Percentiles rank a stretch among this genome's conserved stretches.
phyloP scores from a whole-genome alignment of 2,113 vertebrate genomes.

The Connochaetes taurinus region DNA sequence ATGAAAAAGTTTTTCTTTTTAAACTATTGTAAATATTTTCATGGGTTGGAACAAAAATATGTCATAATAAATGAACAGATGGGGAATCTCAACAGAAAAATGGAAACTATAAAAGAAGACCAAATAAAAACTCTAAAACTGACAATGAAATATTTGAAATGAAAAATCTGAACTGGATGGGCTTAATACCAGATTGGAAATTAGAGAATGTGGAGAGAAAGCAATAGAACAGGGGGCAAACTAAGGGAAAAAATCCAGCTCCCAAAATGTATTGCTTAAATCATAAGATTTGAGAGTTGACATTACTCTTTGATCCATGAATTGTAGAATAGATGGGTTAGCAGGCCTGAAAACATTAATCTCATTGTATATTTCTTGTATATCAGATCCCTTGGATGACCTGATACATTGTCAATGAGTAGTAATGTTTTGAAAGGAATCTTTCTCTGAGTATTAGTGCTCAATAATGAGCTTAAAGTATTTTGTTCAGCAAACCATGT shows the following conservation, averaged over 20 bases:
- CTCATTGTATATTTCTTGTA: not conserved
- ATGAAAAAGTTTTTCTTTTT: not conserved
- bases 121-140: not conserved
- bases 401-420: not conserved
- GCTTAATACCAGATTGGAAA: not conserved
- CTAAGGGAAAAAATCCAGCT: not conserved
- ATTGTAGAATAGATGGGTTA: not conserved
- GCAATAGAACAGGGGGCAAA: not conserved
- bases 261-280: not conserved
- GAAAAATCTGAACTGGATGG: not conserved
- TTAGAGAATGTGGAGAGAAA: not conserved
- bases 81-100: not conserved
- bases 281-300: not conserved
- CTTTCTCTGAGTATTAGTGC: not conserved
- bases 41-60: not conserved
- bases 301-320: not conserved
- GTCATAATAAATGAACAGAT: constrained; percentile 1
- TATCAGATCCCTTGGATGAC: not conserved
- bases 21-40: constrained; percentile 36
- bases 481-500: not conserved
- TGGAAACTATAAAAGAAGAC: not conserved
- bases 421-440: not conserved
- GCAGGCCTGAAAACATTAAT: not conserved
- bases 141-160: not conserved
- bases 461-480: not conserved